phyloP scores from a whole-genome alignment of 2,888 invertebrate genomes.

The Drosophila anomelani region DNA sequence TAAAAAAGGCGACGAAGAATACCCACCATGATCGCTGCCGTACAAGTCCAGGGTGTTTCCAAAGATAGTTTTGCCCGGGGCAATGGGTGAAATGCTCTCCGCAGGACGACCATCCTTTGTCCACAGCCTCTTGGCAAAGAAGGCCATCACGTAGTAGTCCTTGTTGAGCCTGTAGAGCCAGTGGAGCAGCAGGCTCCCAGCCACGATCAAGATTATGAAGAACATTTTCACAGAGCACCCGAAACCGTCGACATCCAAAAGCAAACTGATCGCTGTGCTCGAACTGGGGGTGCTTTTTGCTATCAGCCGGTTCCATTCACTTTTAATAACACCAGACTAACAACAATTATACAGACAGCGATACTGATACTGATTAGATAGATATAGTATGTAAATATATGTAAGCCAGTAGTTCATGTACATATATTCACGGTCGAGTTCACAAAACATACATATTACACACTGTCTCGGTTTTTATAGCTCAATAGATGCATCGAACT shows the following conservation, averaged over 20 bases:
- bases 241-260: neutral
- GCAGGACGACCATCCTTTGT: slow-evolving; percentile 70
- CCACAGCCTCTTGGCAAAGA: slow-evolving; percentile 64
- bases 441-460: neutral
- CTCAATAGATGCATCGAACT: neutral
- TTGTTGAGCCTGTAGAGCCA: slow-evolving; percentile 64
- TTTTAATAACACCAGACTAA: neutral
- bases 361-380: neutral
- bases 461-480: neutral
- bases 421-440: neutral
- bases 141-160: slow-evolving; percentile 56
- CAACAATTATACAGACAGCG: neutral
- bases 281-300: neutral
- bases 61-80: slow-evolving; percentile 70
- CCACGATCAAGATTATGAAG: slow-evolving; percentile 45
- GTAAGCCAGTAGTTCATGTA: neutral
- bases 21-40: slow-evolving; percentile 53
- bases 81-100: slow-evolving; percentile 60
- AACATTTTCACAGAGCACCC: slow-evolving; percentile 8
- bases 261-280: slow-evolving; percentile 13
- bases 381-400: neutral
- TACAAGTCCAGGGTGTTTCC: slow-evolving; percentile 76
- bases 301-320: slow-evolving; percentile 13
- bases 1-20: neutral
- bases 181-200: slow-evolving; percentile 30